Evolutionary conservation across 2,113 vertebrate genomes (phyloP).

Genomic region (Corvus hawaiiensis): DNA sequence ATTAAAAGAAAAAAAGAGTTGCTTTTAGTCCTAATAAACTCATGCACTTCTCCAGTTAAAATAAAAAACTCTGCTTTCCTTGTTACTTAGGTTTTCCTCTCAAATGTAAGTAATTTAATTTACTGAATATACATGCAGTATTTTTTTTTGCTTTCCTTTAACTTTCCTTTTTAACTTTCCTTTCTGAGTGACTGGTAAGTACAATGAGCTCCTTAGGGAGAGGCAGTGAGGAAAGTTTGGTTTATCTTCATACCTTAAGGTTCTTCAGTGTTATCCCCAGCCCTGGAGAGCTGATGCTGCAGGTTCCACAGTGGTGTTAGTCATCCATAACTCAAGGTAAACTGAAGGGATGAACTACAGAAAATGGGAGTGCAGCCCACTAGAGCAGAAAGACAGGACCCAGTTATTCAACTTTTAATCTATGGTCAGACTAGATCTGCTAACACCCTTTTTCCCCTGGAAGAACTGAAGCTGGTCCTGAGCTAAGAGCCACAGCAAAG

Average conservation of each 20-base stretch:
- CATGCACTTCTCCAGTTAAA: conserved; percentile 55
- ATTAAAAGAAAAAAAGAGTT: conserved; percentile 8
- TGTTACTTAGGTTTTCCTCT: neutral
- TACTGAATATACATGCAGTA: neutral
- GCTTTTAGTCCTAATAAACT: conserved; percentile 55
- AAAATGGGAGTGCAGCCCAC: neutral
- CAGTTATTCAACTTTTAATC: neutral
- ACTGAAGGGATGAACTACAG: neutral
- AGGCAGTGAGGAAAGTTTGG: neutral
- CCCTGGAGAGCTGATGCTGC: neutral
- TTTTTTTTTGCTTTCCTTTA: neutral
- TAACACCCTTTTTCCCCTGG: neutral
- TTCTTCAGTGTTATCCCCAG: neutral
- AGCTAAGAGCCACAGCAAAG: neutral
- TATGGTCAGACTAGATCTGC: neutral
- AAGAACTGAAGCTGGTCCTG: neutral
- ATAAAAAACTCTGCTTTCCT: neutral
- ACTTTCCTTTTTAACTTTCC: neutral
- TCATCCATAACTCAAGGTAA: neutral
- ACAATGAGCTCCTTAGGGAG: neutral
- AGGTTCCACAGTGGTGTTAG: neutral
- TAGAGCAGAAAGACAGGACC: neutral
- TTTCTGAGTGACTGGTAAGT: neutral
- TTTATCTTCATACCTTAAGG: neutral
- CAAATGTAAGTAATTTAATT: neutral